Percentiles rank a stretch among this genome's conserved stretches.
Evolutionary conservation across 2,888 invertebrate species (phyloP).

Genomic region (Reticulitermes lucifugus): DNA sequence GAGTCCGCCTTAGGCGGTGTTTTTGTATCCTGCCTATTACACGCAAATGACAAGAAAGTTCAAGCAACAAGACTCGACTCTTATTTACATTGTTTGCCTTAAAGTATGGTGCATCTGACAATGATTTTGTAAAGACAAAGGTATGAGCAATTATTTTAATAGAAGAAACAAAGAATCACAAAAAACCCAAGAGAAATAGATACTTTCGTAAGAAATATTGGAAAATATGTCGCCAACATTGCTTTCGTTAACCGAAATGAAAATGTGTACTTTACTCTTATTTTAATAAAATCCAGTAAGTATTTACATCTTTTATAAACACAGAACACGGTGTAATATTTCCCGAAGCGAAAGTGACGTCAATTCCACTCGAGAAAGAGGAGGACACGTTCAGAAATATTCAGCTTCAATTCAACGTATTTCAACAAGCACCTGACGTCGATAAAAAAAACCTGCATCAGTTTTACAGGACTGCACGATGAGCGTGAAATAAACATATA

Average conservation of each 20-base stretch:
- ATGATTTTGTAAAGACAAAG: slow-evolving; percentile 40
- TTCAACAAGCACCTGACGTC: too few species aligned
- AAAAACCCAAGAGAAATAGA: background rate
- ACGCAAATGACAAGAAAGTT: slow-evolving; percentile 17
- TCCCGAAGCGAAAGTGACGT: too few species aligned
- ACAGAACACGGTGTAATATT: too few species aligned
- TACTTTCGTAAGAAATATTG: slow-evolving; percentile 11
- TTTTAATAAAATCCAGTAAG: background rate
- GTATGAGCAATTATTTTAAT: slow-evolving; percentile 24
- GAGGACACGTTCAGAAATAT: too few species aligned
- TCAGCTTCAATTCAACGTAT: too few species aligned
- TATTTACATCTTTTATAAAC: too few species aligned
- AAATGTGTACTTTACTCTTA: background rate
- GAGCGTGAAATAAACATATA: too few species aligned
- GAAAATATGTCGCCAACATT: slow-evolving; percentile 31
- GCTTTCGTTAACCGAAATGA: background rate
- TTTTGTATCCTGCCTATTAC: background rate
- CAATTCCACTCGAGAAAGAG: too few species aligned
- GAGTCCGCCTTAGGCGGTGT: background rate
- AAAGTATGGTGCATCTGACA: slow-evolving; percentile 32
- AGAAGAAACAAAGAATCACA: slow-evolving; percentile 22
- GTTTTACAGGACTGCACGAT: too few species aligned
- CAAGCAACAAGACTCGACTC: background rate
- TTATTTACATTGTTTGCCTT: slow-evolving; percentile 16
- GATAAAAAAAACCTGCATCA: too few species aligned